phyloP scores from a whole-genome alignment of 2,797 vertebrate genomes.

The Silurus lanzhouensis region DNA sequence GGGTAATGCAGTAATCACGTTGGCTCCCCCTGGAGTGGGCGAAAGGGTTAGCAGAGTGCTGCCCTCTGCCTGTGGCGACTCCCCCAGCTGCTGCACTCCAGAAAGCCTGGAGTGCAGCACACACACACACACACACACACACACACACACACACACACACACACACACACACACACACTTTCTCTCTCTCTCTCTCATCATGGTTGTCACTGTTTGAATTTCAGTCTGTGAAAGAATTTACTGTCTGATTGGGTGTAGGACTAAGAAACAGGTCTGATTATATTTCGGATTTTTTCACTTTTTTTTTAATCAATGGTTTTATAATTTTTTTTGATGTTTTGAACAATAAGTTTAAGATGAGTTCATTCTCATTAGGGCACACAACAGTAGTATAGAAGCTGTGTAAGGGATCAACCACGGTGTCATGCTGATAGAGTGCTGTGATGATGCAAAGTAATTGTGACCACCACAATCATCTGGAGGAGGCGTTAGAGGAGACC shows the following conservation, averaged over 20 bases:
- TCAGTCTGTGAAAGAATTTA: constrained; percentile 1
- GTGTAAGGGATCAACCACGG: not conserved
- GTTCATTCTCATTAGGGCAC: not conserved
- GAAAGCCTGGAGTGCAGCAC: constrained; percentile 46
- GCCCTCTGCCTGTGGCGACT: constrained; percentile 58
- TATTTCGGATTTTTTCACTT: not conserved
- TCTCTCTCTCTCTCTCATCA: not conserved
- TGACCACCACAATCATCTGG: not conserved
- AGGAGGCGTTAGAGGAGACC: not conserved
- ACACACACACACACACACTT: not conserved
- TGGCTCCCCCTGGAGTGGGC: constrained; percentile 58
- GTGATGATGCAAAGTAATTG: not conserved
- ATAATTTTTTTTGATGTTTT: not conserved
- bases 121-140: constrained; percentile 30
- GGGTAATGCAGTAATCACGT: constrained; percentile 62
- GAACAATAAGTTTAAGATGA: not conserved
- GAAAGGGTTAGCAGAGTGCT: constrained; percentile 51
- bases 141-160: constrained; percentile 7
- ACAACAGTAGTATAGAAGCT: not conserved
- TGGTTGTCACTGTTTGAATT: not conserved
- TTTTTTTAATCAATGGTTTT: not conserved
- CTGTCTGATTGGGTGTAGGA: not conserved
- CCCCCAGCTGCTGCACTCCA: constrained; percentile 50
- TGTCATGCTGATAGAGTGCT: not conserved
- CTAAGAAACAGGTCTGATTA: no score